These are phyloP conservation scores for Hyperoodon ampullatus DNA, from an alignment of 2,113 vertebrate genomes.

Conservation along the genomic window DNA sequence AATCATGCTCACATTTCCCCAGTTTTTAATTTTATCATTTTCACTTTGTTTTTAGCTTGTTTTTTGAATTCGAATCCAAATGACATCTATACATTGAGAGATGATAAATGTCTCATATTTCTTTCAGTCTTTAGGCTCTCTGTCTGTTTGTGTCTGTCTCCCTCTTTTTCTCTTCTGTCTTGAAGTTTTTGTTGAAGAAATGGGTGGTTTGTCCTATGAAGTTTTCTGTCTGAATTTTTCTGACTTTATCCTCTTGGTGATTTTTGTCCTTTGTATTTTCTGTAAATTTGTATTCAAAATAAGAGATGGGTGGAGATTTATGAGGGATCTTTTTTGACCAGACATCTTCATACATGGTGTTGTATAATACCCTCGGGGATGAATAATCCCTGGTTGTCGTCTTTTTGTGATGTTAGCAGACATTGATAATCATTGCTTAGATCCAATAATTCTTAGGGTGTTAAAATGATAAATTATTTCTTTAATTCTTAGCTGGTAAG, in stretches of 20 bases:
- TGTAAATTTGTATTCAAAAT: not conserved
- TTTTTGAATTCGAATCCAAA: not conserved
- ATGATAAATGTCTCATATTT: not conserved
- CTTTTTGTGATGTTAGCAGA: not conserved
- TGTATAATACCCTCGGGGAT: not conserved
- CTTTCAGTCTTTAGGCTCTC: not conserved
- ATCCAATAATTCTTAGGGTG: slow-evolving; percentile 35
- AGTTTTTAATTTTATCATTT: not conserved
- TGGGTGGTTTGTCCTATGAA: not conserved
- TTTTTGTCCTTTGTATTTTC: not conserved
- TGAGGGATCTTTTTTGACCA: not conserved
- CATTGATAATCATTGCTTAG: slow-evolving; percentile 14
- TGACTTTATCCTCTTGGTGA: not conserved
- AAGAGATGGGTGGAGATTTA: not conserved
- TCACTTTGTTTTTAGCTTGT: not conserved
- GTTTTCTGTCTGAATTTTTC: not conserved
- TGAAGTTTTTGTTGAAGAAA: not conserved
- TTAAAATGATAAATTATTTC: slow-evolving; percentile 54
- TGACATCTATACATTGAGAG: not conserved
- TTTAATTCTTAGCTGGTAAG: slow-evolving; percentile 26
- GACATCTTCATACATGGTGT: not conserved
- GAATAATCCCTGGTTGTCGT: not conserved
- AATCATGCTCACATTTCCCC: not conserved
- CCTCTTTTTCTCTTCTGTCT: not conserved
- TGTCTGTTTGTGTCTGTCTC: not conserved